phyloP scores from a whole-genome alignment of 2,797 vertebrate genomes.

The Muraenolepis orangiensis region DNA sequence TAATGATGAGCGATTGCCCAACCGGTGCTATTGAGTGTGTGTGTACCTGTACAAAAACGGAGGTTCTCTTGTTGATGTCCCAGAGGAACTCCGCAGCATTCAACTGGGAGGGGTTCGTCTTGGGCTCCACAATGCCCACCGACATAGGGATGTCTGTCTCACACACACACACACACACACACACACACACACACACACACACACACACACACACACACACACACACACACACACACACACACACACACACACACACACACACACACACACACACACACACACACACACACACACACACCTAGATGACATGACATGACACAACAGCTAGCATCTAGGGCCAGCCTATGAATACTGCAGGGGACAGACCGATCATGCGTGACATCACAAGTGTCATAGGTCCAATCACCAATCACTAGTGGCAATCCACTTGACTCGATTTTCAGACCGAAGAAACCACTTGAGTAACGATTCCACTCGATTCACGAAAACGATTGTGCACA shows the following conservation, averaged over 20 bases:
- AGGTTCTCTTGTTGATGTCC: slow-evolving; percentile 92
- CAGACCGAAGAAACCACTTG: too few species aligned
- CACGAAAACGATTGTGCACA: too few species aligned
- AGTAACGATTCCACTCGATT: too few species aligned
- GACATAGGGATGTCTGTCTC: slow-evolving; percentile 93
- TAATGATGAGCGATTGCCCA: slow-evolving; percentile 14
- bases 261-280: slow-evolving; percentile 28
- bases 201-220: not conserved
- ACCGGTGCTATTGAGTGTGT: slow-evolving; percentile 23
- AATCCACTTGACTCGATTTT: too few species aligned
- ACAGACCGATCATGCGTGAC: too few species aligned
- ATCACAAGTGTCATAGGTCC: not conserved
- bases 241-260: slow-evolving; percentile 11
- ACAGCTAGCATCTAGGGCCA: too few species aligned
- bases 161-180: slow-evolving; percentile 19
- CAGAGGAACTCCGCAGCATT: slow-evolving; percentile 97
- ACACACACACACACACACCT: slow-evolving; percentile 22
- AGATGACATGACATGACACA: not conserved
- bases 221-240: not conserved
- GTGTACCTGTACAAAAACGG: slow-evolving; percentile 93
- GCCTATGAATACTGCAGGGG: too few species aligned
- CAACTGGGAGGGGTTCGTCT: slow-evolving; percentile 89
- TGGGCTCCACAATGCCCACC: slow-evolving; percentile 91
- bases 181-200: not conserved
- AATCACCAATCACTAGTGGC: too few species aligned